Percentiles rank a stretch among this genome's conserved stretches.
Evolutionary conservation across 2,797 vertebrate species (phyloP).

Genomic region (Carduelis carduelis): DNA sequence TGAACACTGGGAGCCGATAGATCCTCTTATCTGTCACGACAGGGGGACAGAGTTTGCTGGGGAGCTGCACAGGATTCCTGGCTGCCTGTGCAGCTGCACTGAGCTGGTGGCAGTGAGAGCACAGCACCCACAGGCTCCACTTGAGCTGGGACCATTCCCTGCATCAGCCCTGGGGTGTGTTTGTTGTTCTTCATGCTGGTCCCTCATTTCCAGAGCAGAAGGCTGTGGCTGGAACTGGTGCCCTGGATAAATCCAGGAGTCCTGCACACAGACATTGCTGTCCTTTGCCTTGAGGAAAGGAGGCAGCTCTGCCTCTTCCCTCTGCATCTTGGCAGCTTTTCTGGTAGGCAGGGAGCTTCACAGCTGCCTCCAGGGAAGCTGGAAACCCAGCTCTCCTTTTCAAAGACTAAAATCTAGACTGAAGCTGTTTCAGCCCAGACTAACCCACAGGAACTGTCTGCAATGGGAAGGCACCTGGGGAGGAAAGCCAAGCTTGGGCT

Average conservation of each 20-base stretch:
- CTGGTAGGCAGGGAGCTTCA: background rate
- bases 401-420: background rate
- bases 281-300: background rate
- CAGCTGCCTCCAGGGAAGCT: background rate
- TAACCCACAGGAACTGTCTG: background rate
- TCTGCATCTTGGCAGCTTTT: background rate
- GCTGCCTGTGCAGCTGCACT: background rate
- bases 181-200: background rate
- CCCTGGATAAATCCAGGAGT: background rate
- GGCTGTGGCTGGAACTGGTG: background rate
- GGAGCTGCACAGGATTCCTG: background rate
- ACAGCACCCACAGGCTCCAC: background rate
- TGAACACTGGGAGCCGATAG: constrained; percentile 88
- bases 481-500: background rate
- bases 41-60: background rate
- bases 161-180: background rate
- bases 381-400: background rate
- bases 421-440: background rate
- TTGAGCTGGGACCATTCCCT: background rate
- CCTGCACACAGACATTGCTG: background rate
- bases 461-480: background rate
- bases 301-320: background rate
- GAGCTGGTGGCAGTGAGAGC: background rate
- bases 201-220: background rate
- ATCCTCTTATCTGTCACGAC: constrained; percentile 79